Percentiles rank a stretch among this genome's conserved stretches.
These are phyloP conservation scores for Perognathus longimembris DNA, from an alignment of 2,113 vertebrate species.

Conservation along the genomic window DNA sequence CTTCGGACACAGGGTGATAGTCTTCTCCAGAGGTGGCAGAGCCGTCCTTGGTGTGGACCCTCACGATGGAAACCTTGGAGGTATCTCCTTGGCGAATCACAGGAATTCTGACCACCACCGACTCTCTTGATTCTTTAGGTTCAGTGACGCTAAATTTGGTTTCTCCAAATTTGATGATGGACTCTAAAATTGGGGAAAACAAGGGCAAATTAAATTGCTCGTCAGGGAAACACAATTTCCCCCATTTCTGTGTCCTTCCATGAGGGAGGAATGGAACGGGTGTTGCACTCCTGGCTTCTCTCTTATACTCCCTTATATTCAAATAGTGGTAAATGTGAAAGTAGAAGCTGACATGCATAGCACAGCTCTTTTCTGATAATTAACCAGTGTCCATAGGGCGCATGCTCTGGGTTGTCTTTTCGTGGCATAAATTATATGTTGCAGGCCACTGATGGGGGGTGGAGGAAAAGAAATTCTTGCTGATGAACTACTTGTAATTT, in stretches of 20 bases:
- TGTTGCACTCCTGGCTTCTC: not conserved
- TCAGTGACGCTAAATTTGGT: slow-evolving; percentile 92
- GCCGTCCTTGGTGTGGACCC: slow-evolving; percentile 97
- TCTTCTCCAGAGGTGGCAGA: slow-evolving; percentile 96
- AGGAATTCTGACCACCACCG: slow-evolving; percentile 90
- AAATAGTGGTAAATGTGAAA: not conserved
- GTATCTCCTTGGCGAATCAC: slow-evolving; percentile 93
- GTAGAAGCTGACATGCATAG: rapidly evolving
- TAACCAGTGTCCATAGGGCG: not conserved
- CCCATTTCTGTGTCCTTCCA: not conserved
- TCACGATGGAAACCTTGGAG: slow-evolving; percentile 94
- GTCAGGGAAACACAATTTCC: not conserved
- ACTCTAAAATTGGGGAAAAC: slow-evolving; percentile 86
- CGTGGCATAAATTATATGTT: not conserved
- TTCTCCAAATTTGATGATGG: slow-evolving; percentile 93
- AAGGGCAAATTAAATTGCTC: not conserved
- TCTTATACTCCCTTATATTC: not conserved
- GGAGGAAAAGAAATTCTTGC: not conserved
- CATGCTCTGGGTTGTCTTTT: rapidly evolving
- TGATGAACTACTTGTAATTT: not conserved
- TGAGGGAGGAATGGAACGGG: not conserved
- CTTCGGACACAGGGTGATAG: slow-evolving; percentile 95
- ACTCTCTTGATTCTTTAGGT: slow-evolving; percentile 89
- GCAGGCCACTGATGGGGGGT: not conserved
- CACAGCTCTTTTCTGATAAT: not conserved